Conservation (phyloP, 2,113 vertebrate genomes). For the Uria lomvia region DNA sequence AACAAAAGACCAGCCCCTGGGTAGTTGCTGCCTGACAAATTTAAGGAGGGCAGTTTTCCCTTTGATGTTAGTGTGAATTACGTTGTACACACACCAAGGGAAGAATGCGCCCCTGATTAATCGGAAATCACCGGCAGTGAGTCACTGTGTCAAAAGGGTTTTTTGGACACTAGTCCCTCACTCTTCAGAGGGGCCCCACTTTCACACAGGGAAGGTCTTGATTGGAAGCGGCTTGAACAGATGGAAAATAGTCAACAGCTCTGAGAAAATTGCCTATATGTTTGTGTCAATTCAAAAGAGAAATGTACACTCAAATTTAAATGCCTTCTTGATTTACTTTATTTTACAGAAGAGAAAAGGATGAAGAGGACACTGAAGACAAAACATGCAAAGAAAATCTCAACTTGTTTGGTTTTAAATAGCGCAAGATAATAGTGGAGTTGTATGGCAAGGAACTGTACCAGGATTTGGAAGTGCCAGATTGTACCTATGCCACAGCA, state of each 20-base stretch:
- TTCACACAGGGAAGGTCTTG: neutral
- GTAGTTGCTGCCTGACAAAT: neutral
- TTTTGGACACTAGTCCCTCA: neutral
- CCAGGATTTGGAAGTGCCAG: neutral
- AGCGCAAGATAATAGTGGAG: neutral
- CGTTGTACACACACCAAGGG: neutral
- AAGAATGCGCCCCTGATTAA: neutral
- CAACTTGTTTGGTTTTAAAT: neutral
- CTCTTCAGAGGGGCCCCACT: neutral
- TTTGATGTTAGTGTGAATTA: neutral
- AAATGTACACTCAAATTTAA: neutral
- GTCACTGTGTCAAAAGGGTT: neutral
- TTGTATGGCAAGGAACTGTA: neutral
- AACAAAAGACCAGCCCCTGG: neutral
- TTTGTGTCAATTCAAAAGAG: neutral
- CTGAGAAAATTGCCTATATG: neutral
- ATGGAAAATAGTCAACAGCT: neutral
- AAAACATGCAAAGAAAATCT: neutral
- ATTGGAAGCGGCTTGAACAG: neutral
- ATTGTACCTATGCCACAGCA: neutral
- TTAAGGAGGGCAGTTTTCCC: neutral
- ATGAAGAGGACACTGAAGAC: neutral
- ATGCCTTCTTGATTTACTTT: neutral
- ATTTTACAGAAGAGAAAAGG: neutral
- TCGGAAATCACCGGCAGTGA: neutral